Evolutionary conservation across 2,797 vertebrate genomes (phyloP).

Genomic region (Bradypodion ventrale): DNA sequence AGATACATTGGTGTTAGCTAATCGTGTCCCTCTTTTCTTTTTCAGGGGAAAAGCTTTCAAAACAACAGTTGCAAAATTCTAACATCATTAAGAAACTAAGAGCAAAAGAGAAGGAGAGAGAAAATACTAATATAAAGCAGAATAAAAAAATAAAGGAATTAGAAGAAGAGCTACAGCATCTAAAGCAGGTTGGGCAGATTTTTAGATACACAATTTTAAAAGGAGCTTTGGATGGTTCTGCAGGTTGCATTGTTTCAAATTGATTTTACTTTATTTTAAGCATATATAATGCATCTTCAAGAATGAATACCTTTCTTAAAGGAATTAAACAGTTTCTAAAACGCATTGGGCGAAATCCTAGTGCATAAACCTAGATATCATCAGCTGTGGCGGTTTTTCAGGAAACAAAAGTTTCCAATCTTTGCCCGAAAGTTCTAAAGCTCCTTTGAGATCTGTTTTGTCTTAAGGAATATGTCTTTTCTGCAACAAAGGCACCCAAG

Average conservation of each 20-base stretch:
- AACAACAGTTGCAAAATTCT: constrained; percentile 95
- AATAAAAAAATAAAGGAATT: constrained; percentile 88
- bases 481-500: no score
- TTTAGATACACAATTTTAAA: background rate
- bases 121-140: constrained; percentile 82
- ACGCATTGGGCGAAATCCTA: no score
- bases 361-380: no score
- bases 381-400: no score
- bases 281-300: background rate
- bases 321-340: background rate
- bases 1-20: background rate
- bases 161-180: constrained; percentile 88
- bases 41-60: constrained; percentile 96
- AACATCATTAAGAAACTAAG: constrained; percentile 98
- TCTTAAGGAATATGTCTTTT: no score
- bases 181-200: constrained; percentile 85
- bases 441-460: no score
- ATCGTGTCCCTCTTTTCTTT: constrained; percentile 15
- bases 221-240: background rate
- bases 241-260: background rate
- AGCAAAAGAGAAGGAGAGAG: constrained; percentile 92
- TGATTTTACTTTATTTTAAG: background rate
- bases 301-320: background rate
- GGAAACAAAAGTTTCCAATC: no score
- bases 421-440: no score